Base-by-base conservation (phyloP, 2,888 invertebrate genomes). In the Xylocampa areola region DNA sequence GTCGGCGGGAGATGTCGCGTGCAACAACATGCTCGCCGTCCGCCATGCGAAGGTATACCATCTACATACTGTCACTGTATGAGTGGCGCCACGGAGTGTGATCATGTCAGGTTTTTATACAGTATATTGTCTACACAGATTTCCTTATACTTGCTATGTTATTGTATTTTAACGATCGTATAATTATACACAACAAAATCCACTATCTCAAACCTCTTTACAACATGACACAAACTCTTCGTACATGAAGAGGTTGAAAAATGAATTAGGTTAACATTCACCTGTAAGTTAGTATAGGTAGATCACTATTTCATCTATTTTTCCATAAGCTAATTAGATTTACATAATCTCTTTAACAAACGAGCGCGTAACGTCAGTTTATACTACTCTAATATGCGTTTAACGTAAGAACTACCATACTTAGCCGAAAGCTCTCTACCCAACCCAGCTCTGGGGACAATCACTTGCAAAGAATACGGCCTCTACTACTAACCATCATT, bases 31-130 rank as follows among this genome's bases (percentile, higher is more conserved):
- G 90, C 79, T 88, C 84, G 89, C 86, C 76, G 82, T 84, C 54
- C 90, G 90, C 85, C 89, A 82, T 74, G 90, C 90, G 81, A 87
- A 89, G 90, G 90, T 90, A 86, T 39, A 36, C 16, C 37, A 16
- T 17, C 43, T 29, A 37, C 35, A 16, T 40, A 39, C 27, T 43
- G 32, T 65, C 45, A 14, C 11, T n/a, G 17, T 8, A 5, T 13
- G 6, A 6, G 13, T 27, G 11, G 11, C 35, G 17, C 10, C 0
- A 16, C 6, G 14, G 23, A 14, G n/a, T 17, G 35, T 11, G 25
- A 33, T 27, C 33, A 35, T 11, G 11, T 11, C 16, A 14, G 1
- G n/a, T 3, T 23, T 32, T 13, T 25, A 37, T 4, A 8, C 8
- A 6, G 37, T 13, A 11, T 5, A 19, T 11, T n/a, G n/a, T n/a